Evolutionary conservation across 2,888 invertebrate genomes (phyloP).

Genomic region (Cylindroiulus punctatus): DNA sequence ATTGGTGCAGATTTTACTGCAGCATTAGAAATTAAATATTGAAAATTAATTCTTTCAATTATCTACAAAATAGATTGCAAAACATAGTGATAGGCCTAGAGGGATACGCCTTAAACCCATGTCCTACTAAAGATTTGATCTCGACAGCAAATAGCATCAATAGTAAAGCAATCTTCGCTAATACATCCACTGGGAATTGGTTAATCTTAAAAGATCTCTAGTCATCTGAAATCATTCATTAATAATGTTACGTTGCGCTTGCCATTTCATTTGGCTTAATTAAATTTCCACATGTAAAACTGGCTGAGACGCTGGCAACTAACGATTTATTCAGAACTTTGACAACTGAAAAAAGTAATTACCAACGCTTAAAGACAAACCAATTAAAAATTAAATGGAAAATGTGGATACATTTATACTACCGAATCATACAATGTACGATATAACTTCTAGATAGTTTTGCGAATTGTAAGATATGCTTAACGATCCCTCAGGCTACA

Average conservation of each 20-base stretch:
- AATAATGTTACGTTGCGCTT: neutral
- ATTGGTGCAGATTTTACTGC: no score
- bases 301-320: neutral
- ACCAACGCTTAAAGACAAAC: neutral
- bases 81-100: neutral
- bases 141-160: neutral
- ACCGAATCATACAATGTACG: no score
- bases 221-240: neutral
- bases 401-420: neutral
- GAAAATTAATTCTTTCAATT: neutral
- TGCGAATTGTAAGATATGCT: neutral
- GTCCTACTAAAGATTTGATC: neutral
- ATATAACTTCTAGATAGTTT: no score
- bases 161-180: neutral
- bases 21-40: no score
- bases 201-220: neutral
- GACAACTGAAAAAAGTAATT: conserved; percentile 2
- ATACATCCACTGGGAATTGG: neutral
- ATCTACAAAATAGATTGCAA: neutral
- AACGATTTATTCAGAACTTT: neutral
- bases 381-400: neutral
- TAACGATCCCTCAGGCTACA: neutral
- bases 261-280: neutral
- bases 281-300: neutral
- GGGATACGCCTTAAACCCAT: conserved; percentile 2